Evolutionary conservation across 2,113 vertebrate genomes (phyloP), one percentile per base, ranked within the genome.

Genomic region (Phyllopteryx taeniolatus): DNA sequence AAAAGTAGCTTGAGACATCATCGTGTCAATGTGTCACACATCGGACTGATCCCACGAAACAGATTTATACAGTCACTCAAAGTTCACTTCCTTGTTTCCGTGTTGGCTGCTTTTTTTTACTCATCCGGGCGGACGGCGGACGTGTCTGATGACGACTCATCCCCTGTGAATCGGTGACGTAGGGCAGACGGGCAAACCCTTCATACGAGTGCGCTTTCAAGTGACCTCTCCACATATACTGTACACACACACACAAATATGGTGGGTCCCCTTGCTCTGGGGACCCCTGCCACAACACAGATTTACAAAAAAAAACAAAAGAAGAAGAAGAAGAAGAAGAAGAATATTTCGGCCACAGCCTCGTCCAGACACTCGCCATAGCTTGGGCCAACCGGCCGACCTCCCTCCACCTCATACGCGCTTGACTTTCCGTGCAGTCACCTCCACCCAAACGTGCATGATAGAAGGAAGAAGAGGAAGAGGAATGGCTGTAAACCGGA

Each of bases 71-170:
- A 51, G 19, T 51, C 49, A 19, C 49, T 7, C 17, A 2, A 20
- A 17, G 49, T 27, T 2, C 14, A 22, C 46, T n/a, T 44, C 2
- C 8, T 54, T 43, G 2, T 7, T 13, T 14, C 31, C 6, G 59
- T 35, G 31, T 17, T 35, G 31, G 35, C 15, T 6, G 31, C 59
- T 61, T 31, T 0, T 61, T 54, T 20, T 46, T 0, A 13, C 64
- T 75, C 47, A 60, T 22, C 59, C 76, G 70, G 49, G 79, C 8
- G 8, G 63, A 84, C 75, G 88, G 81, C 12, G 2, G 4, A 39
- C 35, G 2, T 9, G 11, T 14, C 83, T 63, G 67, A 71, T 73
- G 15, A 5, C 2, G 61, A 6, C 31, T 46, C 33, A 11, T 67
- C 67, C 43, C 72, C 54, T 64, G 64, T 13, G 4, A 35, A 31